A percentile compares a stretch with the other conserved stretches of the same genome.
These are phyloP conservation scores for Syngnathoides biaculeatus DNA, from an alignment of 2,113 vertebrate species.

Conservation along the genomic window DNA sequence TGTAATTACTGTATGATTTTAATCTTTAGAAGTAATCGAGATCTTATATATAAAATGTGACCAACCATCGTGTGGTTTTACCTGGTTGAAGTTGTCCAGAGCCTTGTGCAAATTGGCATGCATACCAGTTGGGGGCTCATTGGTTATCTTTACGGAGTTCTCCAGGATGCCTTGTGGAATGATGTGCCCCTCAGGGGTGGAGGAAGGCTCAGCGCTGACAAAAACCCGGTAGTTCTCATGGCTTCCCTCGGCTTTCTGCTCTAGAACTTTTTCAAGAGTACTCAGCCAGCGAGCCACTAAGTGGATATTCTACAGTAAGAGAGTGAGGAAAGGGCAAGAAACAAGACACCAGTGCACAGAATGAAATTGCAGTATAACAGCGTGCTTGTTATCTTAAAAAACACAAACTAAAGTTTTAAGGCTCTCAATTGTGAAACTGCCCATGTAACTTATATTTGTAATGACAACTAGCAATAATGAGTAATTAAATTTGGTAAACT, in stretches of 20 bases:
- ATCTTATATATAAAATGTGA: neutral
- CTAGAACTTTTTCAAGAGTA: constrained; percentile 86
- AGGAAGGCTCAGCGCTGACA: constrained; percentile 87
- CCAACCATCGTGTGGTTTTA: constrained; percentile 36
- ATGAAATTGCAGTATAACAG: neutral
- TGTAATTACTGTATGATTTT: neutral
- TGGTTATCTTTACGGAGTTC: constrained; percentile 93
- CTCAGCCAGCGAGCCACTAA: constrained; percentile 89
- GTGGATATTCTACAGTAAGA: constrained; percentile 85
- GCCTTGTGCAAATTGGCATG: constrained; percentile 92
- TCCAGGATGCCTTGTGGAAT: constrained; percentile 94
- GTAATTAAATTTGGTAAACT: constrained; percentile 46
- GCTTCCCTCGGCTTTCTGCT: constrained; percentile 78
- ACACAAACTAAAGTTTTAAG: neutral
- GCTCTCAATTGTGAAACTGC: constrained; percentile 19
- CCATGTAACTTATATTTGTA: constrained; percentile 25
- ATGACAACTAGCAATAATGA: constrained; percentile 41
- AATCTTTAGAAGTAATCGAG: neutral
- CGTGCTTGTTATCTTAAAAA: neutral
- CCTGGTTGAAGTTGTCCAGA: constrained; percentile 95
- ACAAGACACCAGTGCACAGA: neutral
- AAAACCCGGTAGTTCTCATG: constrained; percentile 83
- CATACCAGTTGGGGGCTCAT: constrained; percentile 85
- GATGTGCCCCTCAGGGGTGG: constrained; percentile 78
- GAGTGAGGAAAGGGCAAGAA: neutral